These are phyloP conservation scores for Bradypodion pumilum DNA, from an alignment of 2,797 vertebrate genomes.

Conservation along the genomic window DNA sequence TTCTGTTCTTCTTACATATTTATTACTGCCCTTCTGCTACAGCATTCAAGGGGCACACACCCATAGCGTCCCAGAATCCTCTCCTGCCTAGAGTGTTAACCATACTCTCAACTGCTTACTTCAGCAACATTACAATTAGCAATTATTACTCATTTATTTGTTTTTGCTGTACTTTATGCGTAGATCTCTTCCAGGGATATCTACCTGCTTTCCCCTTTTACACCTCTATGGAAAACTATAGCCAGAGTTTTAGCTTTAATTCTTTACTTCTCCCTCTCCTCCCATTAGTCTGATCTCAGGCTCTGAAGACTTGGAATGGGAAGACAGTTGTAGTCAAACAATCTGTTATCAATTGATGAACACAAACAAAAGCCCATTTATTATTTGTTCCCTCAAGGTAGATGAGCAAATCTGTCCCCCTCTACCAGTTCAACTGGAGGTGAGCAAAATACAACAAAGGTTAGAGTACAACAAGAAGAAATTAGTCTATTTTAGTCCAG, in stretches of 20 bases:
- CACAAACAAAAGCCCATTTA: slow-evolving; percentile 64
- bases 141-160: not conserved
- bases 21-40: no score
- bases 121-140: not conserved
- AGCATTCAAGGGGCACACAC: no score
- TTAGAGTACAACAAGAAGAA: no score
- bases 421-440: no score
- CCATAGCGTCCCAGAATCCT: not conserved
- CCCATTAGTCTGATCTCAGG: no score
- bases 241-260: not conserved
- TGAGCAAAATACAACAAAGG: no score
- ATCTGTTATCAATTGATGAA: slow-evolving; percentile 55
- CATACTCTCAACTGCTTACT: not conserved
- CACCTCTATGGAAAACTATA: no score
- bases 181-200: not conserved
- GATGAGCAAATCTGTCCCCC: slow-evolving; percentile 75
- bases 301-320: no score
- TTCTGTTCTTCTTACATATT: no score
- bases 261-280: no score
- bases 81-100: not conserved
- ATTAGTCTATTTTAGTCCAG: no score
- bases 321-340: slow-evolving; percentile 28
- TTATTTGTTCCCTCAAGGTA: slow-evolving; percentile 66
- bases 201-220: not conserved
- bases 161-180: not conserved